phyloP scores from a whole-genome alignment of 2,888 invertebrate genomes.

The Pheosia tremula region DNA sequence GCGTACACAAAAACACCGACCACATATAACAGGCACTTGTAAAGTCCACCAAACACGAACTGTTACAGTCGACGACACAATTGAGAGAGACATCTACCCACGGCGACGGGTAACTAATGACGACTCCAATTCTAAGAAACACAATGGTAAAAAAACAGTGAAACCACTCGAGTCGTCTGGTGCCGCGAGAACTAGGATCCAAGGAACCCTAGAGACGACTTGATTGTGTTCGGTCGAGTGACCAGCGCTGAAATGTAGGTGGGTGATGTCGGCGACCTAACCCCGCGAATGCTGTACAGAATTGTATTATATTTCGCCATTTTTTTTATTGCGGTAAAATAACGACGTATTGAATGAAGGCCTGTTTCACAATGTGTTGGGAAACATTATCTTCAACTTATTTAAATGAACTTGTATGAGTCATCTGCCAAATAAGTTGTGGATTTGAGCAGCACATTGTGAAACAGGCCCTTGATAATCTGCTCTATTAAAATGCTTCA shows the following conservation, averaged over 20 bases:
- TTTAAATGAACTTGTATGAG: too few relatives aligned
- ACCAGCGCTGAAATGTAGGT: slow-evolving; percentile 39
- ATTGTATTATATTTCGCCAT: neutral
- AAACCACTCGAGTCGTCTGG: slow-evolving; percentile 37
- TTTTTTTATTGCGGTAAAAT: neutral
- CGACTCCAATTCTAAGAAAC: slow-evolving; percentile 41
- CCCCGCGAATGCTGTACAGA: neutral
- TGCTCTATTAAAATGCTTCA: too few relatives aligned
- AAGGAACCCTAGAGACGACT: slow-evolving; percentile 49
- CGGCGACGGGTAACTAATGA: slow-evolving; percentile 41
- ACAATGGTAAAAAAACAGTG: slow-evolving; percentile 32
- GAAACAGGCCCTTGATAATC: too few relatives aligned
- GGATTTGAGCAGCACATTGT: too few relatives aligned
- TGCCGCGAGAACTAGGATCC: slow-evolving; percentile 47
- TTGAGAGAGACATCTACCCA: slow-evolving; percentile 41
- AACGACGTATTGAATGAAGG: too few relatives aligned
- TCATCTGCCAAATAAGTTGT: too few relatives aligned
- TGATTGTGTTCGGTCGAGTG: slow-evolving; percentile 54
- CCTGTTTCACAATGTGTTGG: too few relatives aligned
- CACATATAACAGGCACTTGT: slow-evolving; percentile 28
- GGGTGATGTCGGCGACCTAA: slow-evolving; percentile 15
- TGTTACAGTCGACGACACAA: slow-evolving; percentile 34
- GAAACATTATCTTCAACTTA: too few relatives aligned
- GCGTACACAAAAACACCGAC: slow-evolving; percentile 1
- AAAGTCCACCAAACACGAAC: slow-evolving; percentile 30